Conservation (phyloP, 2,888 invertebrate species). For the Chloromyia formosa region DNA sequence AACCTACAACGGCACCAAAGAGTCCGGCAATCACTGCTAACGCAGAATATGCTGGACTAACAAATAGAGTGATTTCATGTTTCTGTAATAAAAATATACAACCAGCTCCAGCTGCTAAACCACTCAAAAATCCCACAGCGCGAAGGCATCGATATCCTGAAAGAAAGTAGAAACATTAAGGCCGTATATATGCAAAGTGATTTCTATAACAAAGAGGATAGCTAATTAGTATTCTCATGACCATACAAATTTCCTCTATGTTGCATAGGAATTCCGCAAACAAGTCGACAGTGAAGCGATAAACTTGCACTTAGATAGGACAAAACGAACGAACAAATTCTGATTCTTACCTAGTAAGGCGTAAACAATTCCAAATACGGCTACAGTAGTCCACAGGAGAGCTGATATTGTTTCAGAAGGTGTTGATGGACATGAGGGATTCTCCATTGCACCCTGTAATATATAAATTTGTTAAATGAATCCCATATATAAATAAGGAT, state of each 20-base stretch:
- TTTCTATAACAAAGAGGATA: too few species aligned
- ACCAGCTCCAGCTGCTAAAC: constrained; percentile 84
- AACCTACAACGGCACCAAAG: constrained; percentile 62
- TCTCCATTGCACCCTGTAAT: constrained; percentile 62
- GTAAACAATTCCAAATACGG: constrained; percentile 82
- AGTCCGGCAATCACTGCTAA: constrained; percentile 63
- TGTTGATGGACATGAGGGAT: constrained; percentile 60
- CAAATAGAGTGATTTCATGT: constrained; percentile 78
- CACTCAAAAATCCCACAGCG: constrained; percentile 87
- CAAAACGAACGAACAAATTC: too few species aligned
- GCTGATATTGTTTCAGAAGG: constrained; percentile 62
- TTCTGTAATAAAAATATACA: constrained; percentile 86
- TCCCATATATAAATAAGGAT: too few species aligned
- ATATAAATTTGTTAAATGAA: neutral
- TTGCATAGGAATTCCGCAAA: too few species aligned
- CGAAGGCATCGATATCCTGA: constrained; percentile 89
- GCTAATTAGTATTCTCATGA: too few species aligned
- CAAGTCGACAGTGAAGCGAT: too few species aligned
- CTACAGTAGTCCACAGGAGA: constrained; percentile 63
- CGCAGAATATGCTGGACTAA: constrained; percentile 65
- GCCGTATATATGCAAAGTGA: too few species aligned
- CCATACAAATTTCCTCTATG: too few species aligned
- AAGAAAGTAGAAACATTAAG: constrained; percentile 52
- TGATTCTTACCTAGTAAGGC: constrained; percentile 78
- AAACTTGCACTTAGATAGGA: too few species aligned